Percentiles rank a stretch among this genome's conserved stretches.
phyloP scores from a whole-genome alignment of 2,888 invertebrate species.

The Brachyopa scutellaris region DNA sequence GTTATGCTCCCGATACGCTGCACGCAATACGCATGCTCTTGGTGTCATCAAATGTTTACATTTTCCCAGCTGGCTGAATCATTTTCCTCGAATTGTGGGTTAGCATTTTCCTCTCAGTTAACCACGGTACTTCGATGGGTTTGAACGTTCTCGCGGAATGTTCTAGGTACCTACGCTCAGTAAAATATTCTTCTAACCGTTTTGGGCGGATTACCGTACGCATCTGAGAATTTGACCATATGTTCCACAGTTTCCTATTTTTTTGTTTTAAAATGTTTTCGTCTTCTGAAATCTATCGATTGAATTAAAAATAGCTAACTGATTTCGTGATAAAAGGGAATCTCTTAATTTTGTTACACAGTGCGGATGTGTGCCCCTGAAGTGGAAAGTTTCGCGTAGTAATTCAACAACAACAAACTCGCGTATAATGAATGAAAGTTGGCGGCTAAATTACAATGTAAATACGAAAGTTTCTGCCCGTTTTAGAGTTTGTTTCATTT shows the following conservation, averaged over 20 bases:
- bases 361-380: constrained; percentile 21
- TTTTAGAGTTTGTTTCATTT: constrained; percentile 25
- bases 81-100: constrained; percentile 42
- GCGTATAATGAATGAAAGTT: constrained; percentile 52
- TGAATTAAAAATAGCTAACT: constrained; percentile 29
- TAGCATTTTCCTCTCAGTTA: constrained; percentile 56
- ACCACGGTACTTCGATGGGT: constrained; percentile 45
- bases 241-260: constrained; percentile 24
- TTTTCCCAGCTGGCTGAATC: constrained; percentile 55
- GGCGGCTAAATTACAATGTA: constrained; percentile 33
- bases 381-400: no score
- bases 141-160: constrained; percentile 24
- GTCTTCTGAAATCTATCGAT: constrained; percentile 5
- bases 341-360: not conserved
- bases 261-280: not conserved
- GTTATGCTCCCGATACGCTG: constrained; percentile 24
- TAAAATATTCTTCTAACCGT: not conserved
- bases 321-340: not conserved
- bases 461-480: constrained; percentile 25
- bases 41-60: constrained; percentile 57
- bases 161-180: not conserved
- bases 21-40: constrained; percentile 25
- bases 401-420: no score
- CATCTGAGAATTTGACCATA: constrained; percentile 46
- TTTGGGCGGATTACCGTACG: constrained; percentile 17